A percentile compares a stretch with the other conserved stretches of the same genome.
These are phyloP conservation scores for Elephas maximus DNA, from an alignment of 2,113 vertebrate genomes.

Conservation along the genomic window DNA sequence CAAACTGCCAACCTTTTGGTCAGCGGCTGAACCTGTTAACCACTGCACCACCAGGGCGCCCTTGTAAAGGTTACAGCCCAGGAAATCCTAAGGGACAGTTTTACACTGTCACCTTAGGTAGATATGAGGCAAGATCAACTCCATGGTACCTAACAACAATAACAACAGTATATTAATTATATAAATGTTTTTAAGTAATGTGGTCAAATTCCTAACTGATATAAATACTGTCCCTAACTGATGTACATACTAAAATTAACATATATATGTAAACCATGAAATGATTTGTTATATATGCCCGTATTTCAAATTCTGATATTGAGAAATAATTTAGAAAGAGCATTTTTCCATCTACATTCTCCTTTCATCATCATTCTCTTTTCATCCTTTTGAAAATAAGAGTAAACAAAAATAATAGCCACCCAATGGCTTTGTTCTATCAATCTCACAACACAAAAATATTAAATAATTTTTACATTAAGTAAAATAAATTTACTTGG, in stretches of 20 bases:
- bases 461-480: background rate
- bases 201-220: background rate
- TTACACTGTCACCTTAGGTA: too few species aligned
- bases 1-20: too few species aligned
- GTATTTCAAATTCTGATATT: background rate
- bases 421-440: background rate
- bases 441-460: background rate
- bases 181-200: background rate
- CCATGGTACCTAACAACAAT: too few species aligned
- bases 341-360: background rate
- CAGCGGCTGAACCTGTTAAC: too few species aligned
- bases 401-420: background rate
- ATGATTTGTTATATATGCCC: background rate
- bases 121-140: too few species aligned
- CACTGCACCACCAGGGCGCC: too few species aligned
- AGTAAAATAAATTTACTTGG: background rate
- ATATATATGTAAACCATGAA: background rate
- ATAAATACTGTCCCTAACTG: too few species aligned
- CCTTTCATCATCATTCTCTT: background rate
- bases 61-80: too few species aligned
- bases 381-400: background rate
- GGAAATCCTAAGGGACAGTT: too few species aligned
- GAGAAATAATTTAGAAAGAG: background rate
- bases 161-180: background rate
- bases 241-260: background rate